A percentile compares a stretch with the other conserved stretches of the same genome.
Evolutionary conservation across 2,113 vertebrate genomes (phyloP).

Genomic region (Thamnophis sirtalis): DNA sequence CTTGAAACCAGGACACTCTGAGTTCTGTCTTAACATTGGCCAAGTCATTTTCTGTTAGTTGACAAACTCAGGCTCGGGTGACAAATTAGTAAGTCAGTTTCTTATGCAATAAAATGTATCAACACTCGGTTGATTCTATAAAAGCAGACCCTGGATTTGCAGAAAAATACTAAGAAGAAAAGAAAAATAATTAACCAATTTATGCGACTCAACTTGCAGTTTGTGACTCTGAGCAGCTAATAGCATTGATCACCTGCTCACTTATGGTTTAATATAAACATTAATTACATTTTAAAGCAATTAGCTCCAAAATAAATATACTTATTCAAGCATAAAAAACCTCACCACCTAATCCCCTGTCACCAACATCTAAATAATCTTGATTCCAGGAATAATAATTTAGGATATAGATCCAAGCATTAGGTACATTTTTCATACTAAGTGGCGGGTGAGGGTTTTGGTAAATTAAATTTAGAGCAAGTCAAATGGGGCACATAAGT

Average conservation of each 20-base stretch:
- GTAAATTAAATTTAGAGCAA: background rate
- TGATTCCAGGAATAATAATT: background rate
- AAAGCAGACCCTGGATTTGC: background rate
- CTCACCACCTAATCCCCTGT: background rate
- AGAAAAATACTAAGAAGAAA: background rate
- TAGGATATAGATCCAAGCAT: background rate
- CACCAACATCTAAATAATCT: background rate
- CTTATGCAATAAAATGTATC: background rate
- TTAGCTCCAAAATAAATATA: background rate
- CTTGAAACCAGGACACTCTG: background rate
- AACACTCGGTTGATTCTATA: background rate
- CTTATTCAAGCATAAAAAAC: background rate
- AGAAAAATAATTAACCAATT: background rate
- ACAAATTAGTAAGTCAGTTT: background rate
- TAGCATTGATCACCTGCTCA: background rate
- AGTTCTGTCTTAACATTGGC: background rate
- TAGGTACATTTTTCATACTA: background rate
- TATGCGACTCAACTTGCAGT: background rate
- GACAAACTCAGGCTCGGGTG: background rate
- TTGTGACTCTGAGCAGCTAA: background rate
- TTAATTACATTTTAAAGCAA: background rate
- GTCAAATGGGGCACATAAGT: background rate
- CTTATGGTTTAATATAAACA: background rate
- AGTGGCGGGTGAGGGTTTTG: background rate
- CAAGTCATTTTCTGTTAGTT: background rate